Base-by-base conservation (phyloP, 2,888 invertebrate genomes). In the Perizoma affinitatum region DNA sequence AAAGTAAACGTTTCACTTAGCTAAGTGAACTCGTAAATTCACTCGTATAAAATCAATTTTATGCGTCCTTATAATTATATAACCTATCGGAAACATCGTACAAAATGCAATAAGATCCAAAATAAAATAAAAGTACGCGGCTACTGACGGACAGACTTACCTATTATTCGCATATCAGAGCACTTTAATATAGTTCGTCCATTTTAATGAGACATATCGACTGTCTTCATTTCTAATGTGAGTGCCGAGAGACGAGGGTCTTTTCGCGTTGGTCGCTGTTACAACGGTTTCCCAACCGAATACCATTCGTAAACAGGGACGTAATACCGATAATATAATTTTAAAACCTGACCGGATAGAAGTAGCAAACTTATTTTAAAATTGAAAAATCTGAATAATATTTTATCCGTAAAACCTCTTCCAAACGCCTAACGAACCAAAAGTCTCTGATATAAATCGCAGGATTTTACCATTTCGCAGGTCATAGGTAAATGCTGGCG, bases 231-330 rank as follows among this genome's bases (percentile, higher is more conserved):
- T 68, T 65, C 66, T 65, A 69, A 46, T 56, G 53, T 45, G 38
- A n/a, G 46, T 46, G 41, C 10, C 33, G 47, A 55, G 60, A 34
- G 44, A 78, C 78, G 72, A 63, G 75, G 87, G 57, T 82, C 88
- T 72, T 46, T 54, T 68, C 71, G 71, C 45, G 65, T 68, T 86
- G 90, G 90, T 69, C 79, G 75, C 55, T 56, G 73, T 74, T 80
- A 86, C 88, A 87, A 87, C 87, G 80, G 88, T 92, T 92, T 92
- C 91, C 80, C 91, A 91, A 91, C 90, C 82, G 90, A 90, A 92
- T 92, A 86, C 89, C 91, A 77, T 80, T 59, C 51, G 53, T 47
- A 43, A 51, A 52, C 58, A 63, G 63, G 55, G 63, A n/a, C 33
- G 22, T 22, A 22, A 22, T 22, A 22, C 22, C 1, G 38, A 38